phyloP scores from a whole-genome alignment of 2,113 vertebrate species.

The Pitta sordida region DNA sequence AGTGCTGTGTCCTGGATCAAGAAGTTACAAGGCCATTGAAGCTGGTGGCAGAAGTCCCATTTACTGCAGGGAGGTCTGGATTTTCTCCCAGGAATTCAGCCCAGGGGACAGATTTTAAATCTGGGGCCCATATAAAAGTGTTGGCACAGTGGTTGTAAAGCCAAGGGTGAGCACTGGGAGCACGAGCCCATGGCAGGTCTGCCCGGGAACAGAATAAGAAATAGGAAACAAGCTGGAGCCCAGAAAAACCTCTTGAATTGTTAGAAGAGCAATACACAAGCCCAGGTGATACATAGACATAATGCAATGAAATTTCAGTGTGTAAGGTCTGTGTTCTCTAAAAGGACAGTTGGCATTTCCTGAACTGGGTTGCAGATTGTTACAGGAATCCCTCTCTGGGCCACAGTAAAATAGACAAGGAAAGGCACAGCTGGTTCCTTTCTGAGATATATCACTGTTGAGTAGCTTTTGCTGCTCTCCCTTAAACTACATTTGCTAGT shows the following conservation, averaged over 20 bases:
- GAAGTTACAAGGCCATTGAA: neutral
- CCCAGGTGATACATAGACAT: neutral
- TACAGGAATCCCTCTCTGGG: neutral
- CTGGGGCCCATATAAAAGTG: neutral
- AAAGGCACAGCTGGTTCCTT: fast-evolving
- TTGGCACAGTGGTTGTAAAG: neutral
- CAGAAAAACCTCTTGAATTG: neutral
- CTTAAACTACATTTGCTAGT: neutral
- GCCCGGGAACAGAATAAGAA: neutral
- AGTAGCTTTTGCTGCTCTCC: neutral
- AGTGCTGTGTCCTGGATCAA: neutral
- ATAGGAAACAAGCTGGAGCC: neutral
- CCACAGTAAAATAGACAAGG: neutral
- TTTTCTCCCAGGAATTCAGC: neutral
- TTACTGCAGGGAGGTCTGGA: neutral
- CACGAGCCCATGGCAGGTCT: neutral
- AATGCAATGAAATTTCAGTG: fast-evolving
- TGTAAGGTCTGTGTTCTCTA: neutral
- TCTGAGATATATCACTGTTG: neutral
- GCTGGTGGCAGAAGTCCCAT: neutral
- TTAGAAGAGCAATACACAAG: neutral
- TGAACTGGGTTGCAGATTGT: neutral
- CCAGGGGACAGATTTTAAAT: neutral
- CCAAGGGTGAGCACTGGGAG: neutral
- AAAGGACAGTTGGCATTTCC: neutral